Base-by-base conservation (phyloP, 92 coral and sea anemone species). In the Montipora capitata region DNA sequence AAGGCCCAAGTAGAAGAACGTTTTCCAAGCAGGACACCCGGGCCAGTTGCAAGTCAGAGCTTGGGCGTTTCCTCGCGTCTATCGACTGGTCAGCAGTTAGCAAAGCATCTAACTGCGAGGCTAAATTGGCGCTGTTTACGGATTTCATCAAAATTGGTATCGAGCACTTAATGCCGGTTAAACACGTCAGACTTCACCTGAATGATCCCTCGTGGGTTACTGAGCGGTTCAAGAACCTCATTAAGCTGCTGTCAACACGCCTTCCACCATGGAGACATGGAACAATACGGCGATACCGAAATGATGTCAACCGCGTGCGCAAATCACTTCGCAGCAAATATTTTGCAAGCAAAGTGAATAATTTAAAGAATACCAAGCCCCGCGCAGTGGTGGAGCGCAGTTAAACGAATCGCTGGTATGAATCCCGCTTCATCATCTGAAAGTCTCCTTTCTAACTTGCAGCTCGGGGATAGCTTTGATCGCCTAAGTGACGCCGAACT, bases 321-420 rank as follows among this genome's bases (percentile, higher is more conserved):
- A 90, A 90, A 54, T 54, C 59, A 54, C 59, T 54, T 7, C 14
- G 59, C 59, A 54, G 59, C 59, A 54, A 54, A 10, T 54, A 67
- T 6, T 80, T 14, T 80, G 82, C 41, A 62, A 77, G 52, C 14
- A 49, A 70, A 91, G 78, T 87, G 11, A 61, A 38, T 49, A 40
- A 56, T 18, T 79, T 91, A 20, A 87, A 87, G 74, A 74, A 74
- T 42, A 57, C 54, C 76, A 90, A 87, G 76, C 87, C 88, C 39
- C 77, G n/a, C 87, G 61, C 92, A 87, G 68, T 91, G 92, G 88
- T 87, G 91, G 91, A 15, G 62, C n/a, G 76, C 80, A 15, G 84
- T 88, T 20, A 72, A 87, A 64, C 41, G 40, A 11, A 80, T 87
- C 56, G 59, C 59, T 1, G 59, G 59, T 10, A 54, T 52, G 58